These are phyloP conservation scores for Eurypyga helias DNA, from an alignment of 2,113 vertebrate species.

Conservation along the genomic window DNA sequence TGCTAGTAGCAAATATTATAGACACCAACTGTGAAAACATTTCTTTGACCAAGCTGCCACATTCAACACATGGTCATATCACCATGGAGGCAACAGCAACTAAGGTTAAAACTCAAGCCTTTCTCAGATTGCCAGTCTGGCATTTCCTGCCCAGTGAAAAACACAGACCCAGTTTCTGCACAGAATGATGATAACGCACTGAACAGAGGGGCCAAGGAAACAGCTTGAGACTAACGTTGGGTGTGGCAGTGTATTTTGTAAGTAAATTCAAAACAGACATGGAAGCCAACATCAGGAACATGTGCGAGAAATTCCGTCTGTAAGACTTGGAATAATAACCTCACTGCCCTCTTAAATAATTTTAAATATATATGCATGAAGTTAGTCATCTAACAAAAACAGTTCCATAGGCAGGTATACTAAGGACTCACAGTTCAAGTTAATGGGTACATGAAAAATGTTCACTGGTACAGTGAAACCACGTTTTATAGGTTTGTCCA, in stretches of 20 bases:
- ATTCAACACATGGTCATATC: neutral
- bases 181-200: conserved; percentile 31
- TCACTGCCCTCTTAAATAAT: conserved; percentile 46
- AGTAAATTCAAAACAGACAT: conserved; percentile 55
- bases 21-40: neutral
- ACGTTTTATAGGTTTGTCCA: conserved; percentile 20
- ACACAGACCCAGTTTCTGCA: conserved; percentile 27
- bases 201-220: conserved; percentile 30
- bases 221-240: conserved; percentile 27
- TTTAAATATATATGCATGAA: conserved; percentile 38
- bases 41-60: neutral
- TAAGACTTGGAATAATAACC: conserved; percentile 44
- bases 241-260: conserved; percentile 40
- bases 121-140: neutral
- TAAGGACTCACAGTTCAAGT: conserved; percentile 17
- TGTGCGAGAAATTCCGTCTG: conserved; percentile 47
- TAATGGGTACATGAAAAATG: conserved; percentile 24
- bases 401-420: conserved; percentile 16
- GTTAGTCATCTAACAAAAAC: conserved; percentile 47
- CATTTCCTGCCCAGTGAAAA: conserved; percentile 14
- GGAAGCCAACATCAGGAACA: conserved; percentile 31
- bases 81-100: neutral
- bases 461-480: conserved; percentile 30
- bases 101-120: neutral
- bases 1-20: neutral